Evolutionary conservation across 1,140 invertebrate genomes (phyloP), one percentile per base, ranked within the genome.

Genomic region (Drosophila simulans): DNA sequence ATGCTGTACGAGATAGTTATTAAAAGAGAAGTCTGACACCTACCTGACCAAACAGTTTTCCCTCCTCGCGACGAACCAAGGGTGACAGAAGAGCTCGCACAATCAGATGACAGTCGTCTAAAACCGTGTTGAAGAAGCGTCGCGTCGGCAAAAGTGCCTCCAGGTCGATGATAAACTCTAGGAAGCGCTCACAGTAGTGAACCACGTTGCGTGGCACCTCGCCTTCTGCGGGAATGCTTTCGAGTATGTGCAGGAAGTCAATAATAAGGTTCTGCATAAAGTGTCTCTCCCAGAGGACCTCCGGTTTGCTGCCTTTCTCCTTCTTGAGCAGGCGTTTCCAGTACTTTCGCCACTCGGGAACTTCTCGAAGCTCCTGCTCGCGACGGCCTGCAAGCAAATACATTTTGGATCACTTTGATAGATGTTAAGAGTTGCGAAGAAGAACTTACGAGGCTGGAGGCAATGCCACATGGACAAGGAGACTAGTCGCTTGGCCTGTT

Each of bases 151-250:
- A 93, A 55, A 99, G 93, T 20, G 98, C 97, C 92, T 99, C 98
- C 53, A 99, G 93, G 92, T 99, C 99, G 71, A 99, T 99, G 91
- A 99, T 94, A 35, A 99, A 93, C 93, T 99, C 98, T 35, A 99
- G 92, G 93, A 99, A 99, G 63, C 98, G 94, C 93, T 99, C 99
- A 92, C 97, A 98, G 92, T 99, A 99, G 92, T 93, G 93, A 35
- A 95, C 93, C 60, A 94, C 93, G 81, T 94, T 93, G 8, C 86
- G 53, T 56, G 94, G 92, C 3, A 95, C 76, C 22, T 93, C 94
- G 90, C 95, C 96, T 83, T 94, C 93, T 45, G 93, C 91, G 0
- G 95, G 94, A 82, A 99, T 95, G 10, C 94, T 93, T 89, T 97
- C 96, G 39, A 99, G 92, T 66, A 98, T 94, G 17, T 93, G 92